These are phyloP conservation scores for Polietes domitor DNA, from an alignment of 2,888 invertebrate species.

Conservation along the genomic window DNA sequence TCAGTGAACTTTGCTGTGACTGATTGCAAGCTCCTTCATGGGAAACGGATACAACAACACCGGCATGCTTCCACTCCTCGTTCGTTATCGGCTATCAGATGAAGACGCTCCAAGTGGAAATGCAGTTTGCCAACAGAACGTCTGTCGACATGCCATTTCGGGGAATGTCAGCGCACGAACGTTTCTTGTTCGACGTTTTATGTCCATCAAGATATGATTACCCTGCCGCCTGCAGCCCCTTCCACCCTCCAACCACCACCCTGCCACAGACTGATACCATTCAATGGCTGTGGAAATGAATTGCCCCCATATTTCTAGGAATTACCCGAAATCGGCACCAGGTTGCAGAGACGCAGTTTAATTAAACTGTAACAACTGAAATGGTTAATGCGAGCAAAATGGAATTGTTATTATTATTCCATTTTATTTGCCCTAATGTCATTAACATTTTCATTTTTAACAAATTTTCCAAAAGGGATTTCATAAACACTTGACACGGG, in stretches of 20 bases:
- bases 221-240: not conserved
- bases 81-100: slow-evolving; percentile 37
- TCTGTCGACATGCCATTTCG: not conserved
- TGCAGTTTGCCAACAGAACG: not conserved
- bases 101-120: slow-evolving; percentile 13
- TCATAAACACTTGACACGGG: slow-evolving; percentile 42
- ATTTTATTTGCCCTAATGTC: slow-evolving; percentile 53
- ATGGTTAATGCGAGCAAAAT: slow-evolving; percentile 45
- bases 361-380: slow-evolving; percentile 52
- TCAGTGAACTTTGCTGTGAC: not conserved
- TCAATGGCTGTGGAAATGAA: not conserved
- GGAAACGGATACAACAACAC: not conserved
- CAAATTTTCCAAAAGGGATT: slow-evolving; percentile 45
- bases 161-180: not conserved
- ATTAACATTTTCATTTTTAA: slow-evolving; percentile 59
- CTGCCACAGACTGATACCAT: not conserved
- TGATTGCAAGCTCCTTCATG: slow-evolving; percentile 22
- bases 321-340: slow-evolving; percentile 31
- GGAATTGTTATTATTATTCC: slow-evolving; percentile 62
- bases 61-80: not conserved
- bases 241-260: not conserved
- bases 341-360: slow-evolving; percentile 33
- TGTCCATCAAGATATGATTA: not conserved
- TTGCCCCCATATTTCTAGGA: not conserved
- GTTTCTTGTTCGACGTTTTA: slow-evolving; percentile 4